Base-by-base conservation (phyloP, 1,140 invertebrate genomes). In the Lordiphosa collinella region DNA sequence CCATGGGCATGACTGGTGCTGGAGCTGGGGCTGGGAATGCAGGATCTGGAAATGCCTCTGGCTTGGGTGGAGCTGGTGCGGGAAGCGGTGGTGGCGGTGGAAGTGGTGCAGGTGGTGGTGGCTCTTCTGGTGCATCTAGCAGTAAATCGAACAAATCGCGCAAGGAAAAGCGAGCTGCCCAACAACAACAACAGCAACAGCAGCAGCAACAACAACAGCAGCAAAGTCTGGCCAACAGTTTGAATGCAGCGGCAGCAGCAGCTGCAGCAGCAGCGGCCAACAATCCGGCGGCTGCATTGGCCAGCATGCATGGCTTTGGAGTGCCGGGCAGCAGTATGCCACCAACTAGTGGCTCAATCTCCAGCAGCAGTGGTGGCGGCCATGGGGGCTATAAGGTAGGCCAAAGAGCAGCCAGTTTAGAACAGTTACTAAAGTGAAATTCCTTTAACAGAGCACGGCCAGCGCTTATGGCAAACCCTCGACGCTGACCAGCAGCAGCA, bases 1-100 rank as follows among this genome's bases (percentile, higher is more conserved):
- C 91, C 44, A 89, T 90, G 16, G 90, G 91, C 3, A 60, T 90
- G 88, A 50, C 92, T 66, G 78, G 35, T 78, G 65, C 62, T 1
- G 90, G 70, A 8, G 59, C 44, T 59, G 65, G 61, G 3, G 43
- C 54, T 2, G 54, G 60, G 4, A 78, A 51, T 0, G 65, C 55
- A 8, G 37, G 64, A 29, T 71, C 91, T 79, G 90, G 57, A 54
- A 79, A 40, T 47, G 73, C 52, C 0, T 58, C 74, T 0, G 76
- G 74, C 69, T 58, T 76, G 8, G 54, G 49, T 16, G 56, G 41
- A 0, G 63, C 62, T 5, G 65, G 64, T 9, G 38, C 55, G 5
- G 59, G 61, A 13, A 41, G 89, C 73, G 40, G 91, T 69, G 52
- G 90, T 72, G 11, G 40, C 86, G 90, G 67, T 22, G 63, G 68